phyloP scores from a whole-genome alignment of 1,140 invertebrate genomes.

The Drosophila malerkotliana region DNA sequence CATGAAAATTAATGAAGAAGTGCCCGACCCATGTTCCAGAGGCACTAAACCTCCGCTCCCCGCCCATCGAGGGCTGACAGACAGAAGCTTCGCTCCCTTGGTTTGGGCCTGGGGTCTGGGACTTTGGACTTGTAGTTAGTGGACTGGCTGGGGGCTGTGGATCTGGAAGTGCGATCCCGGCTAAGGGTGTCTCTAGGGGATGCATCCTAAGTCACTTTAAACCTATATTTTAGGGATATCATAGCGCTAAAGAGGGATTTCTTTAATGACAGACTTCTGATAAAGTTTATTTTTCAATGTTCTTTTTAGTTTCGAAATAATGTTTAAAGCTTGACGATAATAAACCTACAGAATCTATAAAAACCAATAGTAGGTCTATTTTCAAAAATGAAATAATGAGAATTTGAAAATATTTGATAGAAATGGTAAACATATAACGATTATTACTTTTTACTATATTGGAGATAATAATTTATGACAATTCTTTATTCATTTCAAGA shows the following conservation, averaged over 20 bases:
- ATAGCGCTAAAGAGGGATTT: slow-evolving; percentile 15
- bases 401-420: too few relatives aligned
- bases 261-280: slow-evolving; percentile 18
- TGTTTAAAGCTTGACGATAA: too few relatives aligned
- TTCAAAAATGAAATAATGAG: too few relatives aligned
- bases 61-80: slow-evolving; percentile 34
- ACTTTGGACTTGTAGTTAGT: neutral
- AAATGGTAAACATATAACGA: too few relatives aligned
- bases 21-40: slow-evolving; percentile 76
- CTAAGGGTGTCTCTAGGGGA: slow-evolving; percentile 26
- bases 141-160: slow-evolving; percentile 21
- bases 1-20: slow-evolving; percentile 83
- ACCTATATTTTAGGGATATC: slow-evolving; percentile 22
- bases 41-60: slow-evolving; percentile 66
- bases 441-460: too few relatives aligned
- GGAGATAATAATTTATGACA: too few relatives aligned
- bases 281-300: neutral
- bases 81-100: slow-evolving; percentile 32
- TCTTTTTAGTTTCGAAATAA: too few relatives aligned
- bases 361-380: too few relatives aligned
- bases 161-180: neutral
- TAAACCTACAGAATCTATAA: too few relatives aligned
- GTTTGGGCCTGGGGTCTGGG: slow-evolving; percentile 24
- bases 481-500: too few relatives aligned
- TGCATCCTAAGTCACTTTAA: slow-evolving; percentile 21